These are phyloP conservation scores for Synanceia verrucosa DNA, from an alignment of 2,797 vertebrate genomes.

Conservation along the genomic window DNA sequence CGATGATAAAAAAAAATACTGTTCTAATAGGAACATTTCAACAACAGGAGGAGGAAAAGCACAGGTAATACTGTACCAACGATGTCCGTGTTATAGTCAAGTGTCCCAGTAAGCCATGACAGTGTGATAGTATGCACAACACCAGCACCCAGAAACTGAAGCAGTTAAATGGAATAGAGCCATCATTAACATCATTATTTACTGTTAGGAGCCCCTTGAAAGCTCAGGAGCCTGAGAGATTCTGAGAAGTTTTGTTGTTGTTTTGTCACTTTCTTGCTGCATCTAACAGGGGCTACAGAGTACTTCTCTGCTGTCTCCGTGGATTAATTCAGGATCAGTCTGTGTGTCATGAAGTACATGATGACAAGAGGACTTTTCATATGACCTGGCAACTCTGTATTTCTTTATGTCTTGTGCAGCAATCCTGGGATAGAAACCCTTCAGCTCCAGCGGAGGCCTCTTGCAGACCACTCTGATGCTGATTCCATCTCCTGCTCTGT, in stretches of 20 bases:
- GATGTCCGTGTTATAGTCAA: not conserved
- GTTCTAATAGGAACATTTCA: not conserved
- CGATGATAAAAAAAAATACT: too few relatives aligned
- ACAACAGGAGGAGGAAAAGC: not conserved
- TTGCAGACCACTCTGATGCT: conserved; percentile 25
- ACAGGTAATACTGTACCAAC: not conserved
- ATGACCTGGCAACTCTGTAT: not conserved
- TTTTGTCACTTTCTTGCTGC: not conserved
- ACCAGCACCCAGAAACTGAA: not conserved
- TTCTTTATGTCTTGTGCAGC: conserved; percentile 4
- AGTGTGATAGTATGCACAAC: not conserved
- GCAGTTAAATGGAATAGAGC: not conserved
- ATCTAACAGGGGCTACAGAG: not conserved
- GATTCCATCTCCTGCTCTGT: conserved; percentile 32
- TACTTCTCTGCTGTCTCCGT: not conserved
- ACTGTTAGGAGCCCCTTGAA: too few relatives aligned
- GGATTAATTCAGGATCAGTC: not conserved
- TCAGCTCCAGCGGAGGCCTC: not conserved
- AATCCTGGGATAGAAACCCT: conserved; percentile 1
- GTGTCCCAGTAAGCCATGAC: not conserved
- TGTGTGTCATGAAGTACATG: not conserved
- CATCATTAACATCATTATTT: not conserved
- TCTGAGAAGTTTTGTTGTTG: not conserved
- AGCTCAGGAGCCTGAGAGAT: not conserved
- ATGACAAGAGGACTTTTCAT: conserved; percentile 6